These are phyloP conservation scores for Puffinus mauretanicus DNA, from an alignment of 2,113 vertebrate species.

Conservation along the genomic window DNA sequence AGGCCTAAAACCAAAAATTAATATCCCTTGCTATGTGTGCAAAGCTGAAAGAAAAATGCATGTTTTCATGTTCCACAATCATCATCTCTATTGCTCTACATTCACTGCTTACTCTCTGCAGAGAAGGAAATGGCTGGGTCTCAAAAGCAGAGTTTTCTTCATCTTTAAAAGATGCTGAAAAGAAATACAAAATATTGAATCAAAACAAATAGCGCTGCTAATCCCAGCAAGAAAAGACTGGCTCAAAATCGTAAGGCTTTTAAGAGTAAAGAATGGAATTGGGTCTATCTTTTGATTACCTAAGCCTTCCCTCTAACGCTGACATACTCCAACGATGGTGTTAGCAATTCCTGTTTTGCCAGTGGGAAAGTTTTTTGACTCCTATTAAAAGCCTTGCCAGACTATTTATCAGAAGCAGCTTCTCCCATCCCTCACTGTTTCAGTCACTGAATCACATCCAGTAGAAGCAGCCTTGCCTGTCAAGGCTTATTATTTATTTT, in stretches of 20 bases:
- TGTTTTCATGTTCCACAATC: neutral
- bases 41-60: neutral
- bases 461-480: neutral
- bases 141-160: slow-evolving; percentile 88
- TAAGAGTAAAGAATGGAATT: neutral
- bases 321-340: fast-evolving
- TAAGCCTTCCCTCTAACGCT: neutral
- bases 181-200: slow-evolving; percentile 21
- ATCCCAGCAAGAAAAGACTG: neutral
- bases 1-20: neutral
- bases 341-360: neutral
- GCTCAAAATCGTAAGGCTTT: neutral
- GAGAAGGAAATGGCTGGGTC: slow-evolving; percentile 94
- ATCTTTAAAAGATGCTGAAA: slow-evolving; percentile 80
- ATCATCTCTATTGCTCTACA: neutral
- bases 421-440: neutral
- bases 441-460: neutral
- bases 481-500: neutral
- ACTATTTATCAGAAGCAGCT: neutral
- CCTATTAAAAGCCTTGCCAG: neutral
- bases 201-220: neutral
- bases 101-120: slow-evolving; percentile 82
- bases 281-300: neutral
- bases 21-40: neutral
- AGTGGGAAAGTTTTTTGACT: neutral